Conservation (phyloP, 2,888 invertebrate species). For the Galerucella calmariensis region DNA sequence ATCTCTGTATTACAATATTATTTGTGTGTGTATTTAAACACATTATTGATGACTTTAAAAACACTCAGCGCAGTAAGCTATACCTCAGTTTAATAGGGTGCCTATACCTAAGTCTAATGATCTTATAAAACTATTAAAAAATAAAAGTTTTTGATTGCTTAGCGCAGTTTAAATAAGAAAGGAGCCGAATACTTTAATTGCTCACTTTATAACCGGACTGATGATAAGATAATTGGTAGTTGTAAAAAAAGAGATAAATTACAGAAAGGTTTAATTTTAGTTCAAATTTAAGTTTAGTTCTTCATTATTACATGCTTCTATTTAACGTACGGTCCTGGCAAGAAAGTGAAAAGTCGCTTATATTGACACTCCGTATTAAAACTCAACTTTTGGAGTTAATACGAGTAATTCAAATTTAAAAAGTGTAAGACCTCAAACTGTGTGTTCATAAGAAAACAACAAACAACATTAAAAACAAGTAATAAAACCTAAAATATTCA, state of each 20-base stretch:
- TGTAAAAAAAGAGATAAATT: constrained; percentile 17
- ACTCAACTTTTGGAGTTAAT: no score
- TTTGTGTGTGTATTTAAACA: no score
- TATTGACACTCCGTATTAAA: no score
- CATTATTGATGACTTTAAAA: background rate
- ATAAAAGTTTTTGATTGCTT: constrained; percentile 29
- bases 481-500: no score
- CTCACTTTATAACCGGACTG: constrained; percentile 44
- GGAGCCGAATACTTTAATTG: constrained; percentile 43
- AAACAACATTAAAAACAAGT: no score
- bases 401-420: no score
- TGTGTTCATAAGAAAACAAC: no score
- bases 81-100: constrained; percentile 26
- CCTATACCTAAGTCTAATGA: constrained; percentile 25
- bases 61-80: constrained; percentile 15
- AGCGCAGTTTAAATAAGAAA: constrained; percentile 37
- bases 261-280: background rate
- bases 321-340: no score
- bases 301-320: no score
- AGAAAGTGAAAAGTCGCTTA: no score
- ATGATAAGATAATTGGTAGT: constrained; percentile 46
- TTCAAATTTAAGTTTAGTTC: background rate
- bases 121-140: constrained; percentile 22
- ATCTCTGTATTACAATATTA: no score
- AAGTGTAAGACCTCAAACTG: no score